Conservation (phyloP, 2,113 vertebrate species). For the Antigone vipio region DNA sequence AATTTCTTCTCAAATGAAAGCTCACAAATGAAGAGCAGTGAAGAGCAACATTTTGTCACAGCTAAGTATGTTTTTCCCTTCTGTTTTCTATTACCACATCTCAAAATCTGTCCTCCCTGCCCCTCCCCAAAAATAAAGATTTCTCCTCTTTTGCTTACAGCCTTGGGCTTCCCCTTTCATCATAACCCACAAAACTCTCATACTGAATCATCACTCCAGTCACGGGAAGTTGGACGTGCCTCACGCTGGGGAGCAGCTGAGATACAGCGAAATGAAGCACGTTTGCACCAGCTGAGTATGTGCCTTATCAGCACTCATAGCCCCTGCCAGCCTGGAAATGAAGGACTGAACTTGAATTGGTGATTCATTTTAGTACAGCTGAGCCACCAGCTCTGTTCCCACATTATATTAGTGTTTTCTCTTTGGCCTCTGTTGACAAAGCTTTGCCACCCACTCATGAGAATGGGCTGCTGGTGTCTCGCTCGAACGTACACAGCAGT, state of each 20-base stretch:
- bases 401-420: background rate
- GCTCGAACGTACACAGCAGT: accelerated
- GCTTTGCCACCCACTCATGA: background rate
- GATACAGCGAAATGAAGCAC: background rate
- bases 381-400: background rate
- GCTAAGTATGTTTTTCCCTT: background rate
- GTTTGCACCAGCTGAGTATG: background rate
- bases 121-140: background rate
- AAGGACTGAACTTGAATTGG: background rate
- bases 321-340: background rate
- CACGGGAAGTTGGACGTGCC: background rate
- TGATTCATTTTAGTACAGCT: background rate
- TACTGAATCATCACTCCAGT: background rate
- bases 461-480: background rate
- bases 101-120: background rate
- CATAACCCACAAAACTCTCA: background rate
- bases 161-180: background rate
- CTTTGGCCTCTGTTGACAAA: background rate
- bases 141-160: background rate
- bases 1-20: background rate
- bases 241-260: background rate
- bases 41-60: background rate
- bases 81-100: background rate
- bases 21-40: background rate
- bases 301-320: background rate